Evolutionary conservation across 2,888 invertebrate genomes (phyloP).

Genomic region (Shargacucullia verbasci): DNA sequence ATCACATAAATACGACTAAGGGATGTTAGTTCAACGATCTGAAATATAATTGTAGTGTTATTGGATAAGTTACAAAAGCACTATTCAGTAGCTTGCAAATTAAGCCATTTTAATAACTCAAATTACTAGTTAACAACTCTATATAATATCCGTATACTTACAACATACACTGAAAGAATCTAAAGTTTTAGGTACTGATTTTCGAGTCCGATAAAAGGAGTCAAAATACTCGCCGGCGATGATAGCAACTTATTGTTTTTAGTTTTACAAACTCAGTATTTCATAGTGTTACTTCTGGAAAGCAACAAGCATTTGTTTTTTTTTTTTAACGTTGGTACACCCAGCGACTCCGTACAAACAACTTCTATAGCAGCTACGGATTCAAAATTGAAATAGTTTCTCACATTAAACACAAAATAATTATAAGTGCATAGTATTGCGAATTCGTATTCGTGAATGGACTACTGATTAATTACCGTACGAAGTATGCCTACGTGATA

Average conservation of each 20-base stretch:
- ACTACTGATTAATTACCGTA: constrained; percentile 65
- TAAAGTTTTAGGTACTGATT: no score
- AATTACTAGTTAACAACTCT: no score
- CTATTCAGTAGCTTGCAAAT: no score
- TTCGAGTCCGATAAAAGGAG: no score
- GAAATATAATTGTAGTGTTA: no score
- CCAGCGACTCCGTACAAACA: neutral
- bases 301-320: neutral
- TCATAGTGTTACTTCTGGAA: constrained; percentile 22
- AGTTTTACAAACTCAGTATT: no score
- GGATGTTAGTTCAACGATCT: constrained; percentile 51
- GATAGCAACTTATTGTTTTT: neutral
- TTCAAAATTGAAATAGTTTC: constrained; percentile 28
- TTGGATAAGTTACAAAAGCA: no score
- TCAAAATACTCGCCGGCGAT: no score
- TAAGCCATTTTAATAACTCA: no score
- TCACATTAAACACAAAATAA: constrained; percentile 35
- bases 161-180: no score
- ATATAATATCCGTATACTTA: no score
- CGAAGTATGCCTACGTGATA: constrained; percentile 60
- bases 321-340: neutral
- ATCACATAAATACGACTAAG: constrained; percentile 54
- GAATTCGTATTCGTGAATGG: constrained; percentile 60
- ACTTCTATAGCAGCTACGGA: constrained; percentile 3
- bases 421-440: constrained; percentile 59